Conservation (phyloP, 1,140 invertebrate genomes). For the Hirudo medicinalis region DNA sequence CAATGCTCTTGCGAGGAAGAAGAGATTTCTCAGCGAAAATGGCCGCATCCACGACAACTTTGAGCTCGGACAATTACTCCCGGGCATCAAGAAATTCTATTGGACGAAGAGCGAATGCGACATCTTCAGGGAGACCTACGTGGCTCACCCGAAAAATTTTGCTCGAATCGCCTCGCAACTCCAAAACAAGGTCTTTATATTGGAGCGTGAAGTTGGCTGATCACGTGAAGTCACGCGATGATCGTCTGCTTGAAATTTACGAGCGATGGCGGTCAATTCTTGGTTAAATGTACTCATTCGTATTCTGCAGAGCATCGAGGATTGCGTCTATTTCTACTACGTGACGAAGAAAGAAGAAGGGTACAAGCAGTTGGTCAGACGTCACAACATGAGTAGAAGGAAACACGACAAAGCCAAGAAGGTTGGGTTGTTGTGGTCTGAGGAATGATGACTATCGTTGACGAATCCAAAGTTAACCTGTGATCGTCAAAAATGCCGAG, state of each 20-base stretch:
- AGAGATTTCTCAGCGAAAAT: too few relatives aligned
- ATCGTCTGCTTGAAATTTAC: too few relatives aligned
- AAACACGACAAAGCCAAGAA: conserved; percentile 5
- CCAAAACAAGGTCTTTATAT: background rate
- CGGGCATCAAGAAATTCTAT: too few relatives aligned
- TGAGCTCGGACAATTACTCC: too few relatives aligned
- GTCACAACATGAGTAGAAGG: conserved; percentile 5
- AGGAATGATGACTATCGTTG: too few relatives aligned
- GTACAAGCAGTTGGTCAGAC: conserved; percentile 7
- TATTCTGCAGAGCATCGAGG: background rate
- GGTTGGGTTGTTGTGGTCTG: background rate
- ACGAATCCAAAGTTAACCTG: background rate
- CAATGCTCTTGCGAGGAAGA: too few relatives aligned
- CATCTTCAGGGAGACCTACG: conserved; percentile 2
- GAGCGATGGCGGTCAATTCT: too few relatives aligned
- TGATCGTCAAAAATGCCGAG: too few relatives aligned
- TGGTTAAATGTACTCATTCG: background rate
- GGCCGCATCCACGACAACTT: too few relatives aligned
- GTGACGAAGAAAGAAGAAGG: background rate
- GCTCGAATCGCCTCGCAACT: background rate
- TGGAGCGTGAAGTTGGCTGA: too few relatives aligned
- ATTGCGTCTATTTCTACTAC: conserved; percentile 5
- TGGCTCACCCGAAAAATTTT: conserved; percentile 4
- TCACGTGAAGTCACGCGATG: too few relatives aligned
- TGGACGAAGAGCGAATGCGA: background rate